Percentiles rank a stretch among this genome's conserved stretches.
Evolutionary conservation across 64 coral and sea anemone species (phyloP).

Genomic region (Actinia tenebrosa): DNA sequence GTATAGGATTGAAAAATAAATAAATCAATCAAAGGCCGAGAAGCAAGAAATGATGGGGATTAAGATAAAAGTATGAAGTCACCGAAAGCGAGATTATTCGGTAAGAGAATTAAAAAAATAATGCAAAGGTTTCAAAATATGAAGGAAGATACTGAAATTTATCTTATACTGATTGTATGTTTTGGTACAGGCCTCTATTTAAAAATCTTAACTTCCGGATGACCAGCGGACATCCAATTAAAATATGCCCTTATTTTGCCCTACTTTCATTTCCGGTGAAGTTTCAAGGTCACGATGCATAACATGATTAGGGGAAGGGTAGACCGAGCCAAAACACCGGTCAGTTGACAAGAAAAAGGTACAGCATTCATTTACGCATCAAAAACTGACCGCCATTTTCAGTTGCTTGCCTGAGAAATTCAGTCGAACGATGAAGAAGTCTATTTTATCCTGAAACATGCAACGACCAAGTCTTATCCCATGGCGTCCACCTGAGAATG

Average conservation of each 20-base stretch:
- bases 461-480: conserved; percentile 7
- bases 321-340: conserved; percentile 6
- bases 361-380: neutral
- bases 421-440: neutral
- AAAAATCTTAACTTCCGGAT: neutral
- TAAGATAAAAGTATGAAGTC: too few relatives aligned
- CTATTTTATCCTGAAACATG: neutral
- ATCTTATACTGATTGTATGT: too few relatives aligned
- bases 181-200: too few relatives aligned
- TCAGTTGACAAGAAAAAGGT: conserved; percentile 22
- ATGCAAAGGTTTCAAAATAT: too few relatives aligned
- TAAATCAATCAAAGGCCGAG: too few relatives aligned
- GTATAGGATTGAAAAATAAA: too few relatives aligned
- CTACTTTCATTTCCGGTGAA: conserved; percentile 4
- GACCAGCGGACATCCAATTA: conserved; percentile 5
- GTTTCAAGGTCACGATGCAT: conserved; percentile 16
- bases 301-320: neutral
- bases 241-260: conserved; percentile 2
- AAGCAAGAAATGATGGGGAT: too few relatives aligned
- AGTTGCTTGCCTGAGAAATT: neutral
- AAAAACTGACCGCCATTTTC: conserved; percentile 3
- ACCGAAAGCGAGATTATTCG: too few relatives aligned
- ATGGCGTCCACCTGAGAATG: conserved; percentile 24
- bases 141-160: too few relatives aligned
- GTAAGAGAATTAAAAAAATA: too few relatives aligned